Conservation (phyloP, 2,113 vertebrate species). For the Tachysurus fulvidraco region DNA sequence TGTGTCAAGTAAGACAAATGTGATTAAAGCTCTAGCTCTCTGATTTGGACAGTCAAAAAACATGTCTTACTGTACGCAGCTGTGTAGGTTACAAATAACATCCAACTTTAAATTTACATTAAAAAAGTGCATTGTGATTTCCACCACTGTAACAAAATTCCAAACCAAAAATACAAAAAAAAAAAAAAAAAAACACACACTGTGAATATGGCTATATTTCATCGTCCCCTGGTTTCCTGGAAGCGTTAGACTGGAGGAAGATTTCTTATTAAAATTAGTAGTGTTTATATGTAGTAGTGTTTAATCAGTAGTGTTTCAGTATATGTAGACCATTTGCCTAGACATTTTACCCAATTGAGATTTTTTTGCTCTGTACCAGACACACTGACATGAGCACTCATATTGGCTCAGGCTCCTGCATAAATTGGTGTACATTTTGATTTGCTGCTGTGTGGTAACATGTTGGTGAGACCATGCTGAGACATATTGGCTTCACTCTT, state of each 20-base stretch:
- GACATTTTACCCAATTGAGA: slow-evolving; percentile 17
- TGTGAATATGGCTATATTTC: neutral
- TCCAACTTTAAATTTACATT: neutral
- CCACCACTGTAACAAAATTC: neutral
- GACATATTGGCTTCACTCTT: slow-evolving; percentile 18
- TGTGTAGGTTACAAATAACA: no score
- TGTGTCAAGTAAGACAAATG: neutral
- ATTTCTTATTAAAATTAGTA: neutral
- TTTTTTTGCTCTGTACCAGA: slow-evolving; percentile 13
- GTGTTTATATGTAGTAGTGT: no score
- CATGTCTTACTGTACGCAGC: no score
- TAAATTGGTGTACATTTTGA: neutral
- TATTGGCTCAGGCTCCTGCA: neutral
- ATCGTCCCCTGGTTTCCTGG: neutral
- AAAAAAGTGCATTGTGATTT: neutral
- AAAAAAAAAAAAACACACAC: no score
- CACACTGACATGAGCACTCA: neutral
- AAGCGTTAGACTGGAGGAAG: neutral
- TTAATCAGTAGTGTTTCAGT: neutral
- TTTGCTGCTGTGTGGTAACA: neutral
- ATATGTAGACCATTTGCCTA: neutral
- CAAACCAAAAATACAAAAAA: neutral
- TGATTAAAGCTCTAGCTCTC: neutral
- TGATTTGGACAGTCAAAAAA: no score
- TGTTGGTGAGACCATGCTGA: slow-evolving; percentile 4